phyloP scores from a whole-genome alignment of 2,888 invertebrate genomes.

The Ecliptopera silaceata region DNA sequence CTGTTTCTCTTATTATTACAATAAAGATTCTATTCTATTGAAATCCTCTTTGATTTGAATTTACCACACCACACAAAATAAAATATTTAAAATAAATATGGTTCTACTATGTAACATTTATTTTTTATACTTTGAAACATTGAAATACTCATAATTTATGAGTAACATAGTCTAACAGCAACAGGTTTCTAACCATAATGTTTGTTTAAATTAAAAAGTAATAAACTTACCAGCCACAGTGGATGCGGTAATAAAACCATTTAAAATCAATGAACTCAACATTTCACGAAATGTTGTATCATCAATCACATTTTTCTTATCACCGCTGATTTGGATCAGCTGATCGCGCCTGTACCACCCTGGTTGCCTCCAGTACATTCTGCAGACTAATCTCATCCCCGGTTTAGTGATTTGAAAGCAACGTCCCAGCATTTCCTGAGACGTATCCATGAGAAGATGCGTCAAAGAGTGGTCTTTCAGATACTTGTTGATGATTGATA shows the following conservation, averaged over 20 bases:
- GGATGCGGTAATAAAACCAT: conserved; percentile 46
- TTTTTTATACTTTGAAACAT: too few species aligned
- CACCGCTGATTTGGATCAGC: conserved; percentile 45
- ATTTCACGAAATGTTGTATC: conserved; percentile 40
- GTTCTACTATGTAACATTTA: too few species aligned
- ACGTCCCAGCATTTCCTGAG: conserved; percentile 47
- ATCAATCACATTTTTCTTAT: conserved; percentile 28
- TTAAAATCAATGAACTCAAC: conserved; percentile 48
- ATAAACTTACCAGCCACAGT: conserved; percentile 37
- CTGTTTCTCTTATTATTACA: too few species aligned
- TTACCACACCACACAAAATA: too few species aligned
- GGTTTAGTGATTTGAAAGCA: conserved; percentile 49
- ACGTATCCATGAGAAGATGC: conserved; percentile 46
- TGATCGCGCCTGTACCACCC: conserved; percentile 60
- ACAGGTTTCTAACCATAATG: too few species aligned
- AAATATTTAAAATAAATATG: too few species aligned
- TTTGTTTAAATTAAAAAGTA: not conserved
- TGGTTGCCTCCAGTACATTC: conserved; percentile 66
- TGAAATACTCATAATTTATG: too few species aligned
- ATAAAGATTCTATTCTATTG: too few species aligned
- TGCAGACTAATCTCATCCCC: conserved; percentile 60
- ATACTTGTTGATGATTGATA: conserved; percentile 57
- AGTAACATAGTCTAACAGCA: too few species aligned
- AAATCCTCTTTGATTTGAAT: too few species aligned
- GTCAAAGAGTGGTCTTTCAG: conserved; percentile 50